Base-by-base conservation (phyloP, 2,113 vertebrate genomes). In the Perca flavescens region DNA sequence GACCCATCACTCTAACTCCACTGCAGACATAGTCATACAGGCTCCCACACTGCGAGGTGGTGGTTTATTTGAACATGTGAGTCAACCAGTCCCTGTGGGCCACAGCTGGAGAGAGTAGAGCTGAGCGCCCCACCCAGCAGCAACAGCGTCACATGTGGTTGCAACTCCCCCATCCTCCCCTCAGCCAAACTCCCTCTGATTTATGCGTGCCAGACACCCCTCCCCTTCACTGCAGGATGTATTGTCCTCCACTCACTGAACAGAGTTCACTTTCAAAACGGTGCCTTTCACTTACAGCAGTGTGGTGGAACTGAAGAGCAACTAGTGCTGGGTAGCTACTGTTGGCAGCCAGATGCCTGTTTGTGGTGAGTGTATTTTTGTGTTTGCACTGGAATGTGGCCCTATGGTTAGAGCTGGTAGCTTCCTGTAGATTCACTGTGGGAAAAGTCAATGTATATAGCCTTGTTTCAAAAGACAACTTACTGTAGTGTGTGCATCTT, bases 321-420 rank as follows among this genome's bases (percentile, higher is more conserved):
- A n/a, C 83, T 50, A 6, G 83, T 63, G 71, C 74, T 73, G 81
- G 60, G 70, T 52, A 36, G 77, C 82, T 53, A 53, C 75, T 70
- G 79, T 71, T 74, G 82, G 83, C 86, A 79, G 77, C 70, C 83
- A 72, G 82, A 86, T 84, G 85, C 77, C 80, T 47, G 75, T 57
- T 77, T 81, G 91, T 92, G 93, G 93, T 94, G 88, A 94, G 93
- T 92, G 79, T 86, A 76, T 90, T 90, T 90, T 73, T 79, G 21
- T 81, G 86, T 86, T 61, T 82, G 63, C 2, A 4, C 77, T 74
- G 85, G 91, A 87, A 89, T 79, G 80, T n/a, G 7, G n/a, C 40
- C 63, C 66, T 56, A 6, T 69, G 77, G 76, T 63, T 70, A 2
- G 31, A 74, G 56, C 62, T 28, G 54, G 21, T 56, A n/a, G 19